phyloP scores from a whole-genome alignment of 2,888 invertebrate genomes.

The Nephrotoma guestfalica region DNA sequence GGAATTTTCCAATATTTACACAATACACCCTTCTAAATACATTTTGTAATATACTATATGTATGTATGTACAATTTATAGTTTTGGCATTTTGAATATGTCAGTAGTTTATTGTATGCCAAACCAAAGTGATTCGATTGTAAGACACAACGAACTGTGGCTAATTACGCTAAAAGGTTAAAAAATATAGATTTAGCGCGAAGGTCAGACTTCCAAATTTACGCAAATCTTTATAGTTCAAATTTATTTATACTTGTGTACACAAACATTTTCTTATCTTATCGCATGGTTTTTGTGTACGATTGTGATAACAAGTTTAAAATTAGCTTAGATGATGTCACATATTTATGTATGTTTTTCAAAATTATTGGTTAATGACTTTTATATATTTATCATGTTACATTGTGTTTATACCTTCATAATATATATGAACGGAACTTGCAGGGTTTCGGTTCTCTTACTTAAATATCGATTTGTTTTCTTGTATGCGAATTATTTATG shows the following conservation, averaged over 20 bases:
- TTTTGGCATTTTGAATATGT: neutral
- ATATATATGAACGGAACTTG: neutral
- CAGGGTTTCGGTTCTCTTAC: neutral
- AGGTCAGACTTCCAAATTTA: neutral
- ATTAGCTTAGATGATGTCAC: neutral
- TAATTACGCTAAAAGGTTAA: neutral
- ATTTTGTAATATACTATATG: neutral
- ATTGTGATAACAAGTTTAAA: neutral
- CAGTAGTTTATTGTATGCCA: neutral
- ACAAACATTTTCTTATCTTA: neutral
- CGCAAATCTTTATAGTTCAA: neutral
- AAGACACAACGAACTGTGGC: neutral
- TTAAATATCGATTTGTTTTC: neutral
- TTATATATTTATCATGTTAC: neutral
- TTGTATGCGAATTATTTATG: neutral
- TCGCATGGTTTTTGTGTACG: neutral
- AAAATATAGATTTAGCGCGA: neutral
- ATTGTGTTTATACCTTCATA: neutral
- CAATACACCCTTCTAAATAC: neutral
- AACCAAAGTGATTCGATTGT: neutral
- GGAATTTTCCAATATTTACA: neutral
- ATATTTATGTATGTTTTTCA: neutral
- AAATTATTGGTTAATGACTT: neutral
- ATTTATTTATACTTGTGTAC: neutral
- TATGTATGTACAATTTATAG: neutral